Percentiles rank a stretch among this genome's conserved stretches.
These are phyloP conservation scores for Karalla daura DNA, from an alignment of 2,797 vertebrate genomes.

Conservation along the genomic window DNA sequence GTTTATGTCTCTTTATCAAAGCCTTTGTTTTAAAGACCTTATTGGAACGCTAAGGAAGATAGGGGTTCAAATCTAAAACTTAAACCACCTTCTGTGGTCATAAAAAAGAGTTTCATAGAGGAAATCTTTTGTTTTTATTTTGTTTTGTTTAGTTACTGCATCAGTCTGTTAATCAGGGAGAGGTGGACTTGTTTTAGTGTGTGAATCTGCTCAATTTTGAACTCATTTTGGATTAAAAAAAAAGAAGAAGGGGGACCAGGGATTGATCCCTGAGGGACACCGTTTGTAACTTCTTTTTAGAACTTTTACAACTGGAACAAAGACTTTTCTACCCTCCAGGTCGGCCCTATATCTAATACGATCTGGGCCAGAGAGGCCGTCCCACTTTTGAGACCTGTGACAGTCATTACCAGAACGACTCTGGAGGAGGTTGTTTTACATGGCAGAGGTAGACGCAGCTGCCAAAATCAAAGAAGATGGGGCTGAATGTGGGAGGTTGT, in stretches of 20 bases:
- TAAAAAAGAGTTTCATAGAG: no score
- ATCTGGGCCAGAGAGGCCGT: conserved; percentile 64
- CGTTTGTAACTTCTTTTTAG: conserved; percentile 24
- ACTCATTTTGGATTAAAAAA: no score
- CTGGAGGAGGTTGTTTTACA: conserved; percentile 18
- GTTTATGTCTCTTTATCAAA: no score
- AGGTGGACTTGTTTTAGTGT: no score
- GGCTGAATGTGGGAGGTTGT: background rate
- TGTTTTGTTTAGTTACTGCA: no score
- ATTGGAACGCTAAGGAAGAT: no score
- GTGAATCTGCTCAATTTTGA: no score
- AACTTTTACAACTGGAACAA: conserved; percentile 55
- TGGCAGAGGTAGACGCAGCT: background rate
- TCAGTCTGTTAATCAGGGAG: no score
- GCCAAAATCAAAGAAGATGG: background rate
- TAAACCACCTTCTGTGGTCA: no score
- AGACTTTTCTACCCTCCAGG: conserved; percentile 58
- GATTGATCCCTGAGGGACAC: conserved; percentile 43
- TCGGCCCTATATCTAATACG: conserved; percentile 45
- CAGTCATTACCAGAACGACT: conserved; percentile 33
- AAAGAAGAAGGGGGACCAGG: conserved; percentile 28
- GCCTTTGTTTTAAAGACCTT: no score
- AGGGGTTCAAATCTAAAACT: no score
- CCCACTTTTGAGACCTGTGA: conserved; percentile 56
- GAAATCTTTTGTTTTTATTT: no score